These are phyloP conservation scores for Octonoba sinensis DNA, from an alignment of 2,888 invertebrate species.

Conservation along the genomic window DNA sequence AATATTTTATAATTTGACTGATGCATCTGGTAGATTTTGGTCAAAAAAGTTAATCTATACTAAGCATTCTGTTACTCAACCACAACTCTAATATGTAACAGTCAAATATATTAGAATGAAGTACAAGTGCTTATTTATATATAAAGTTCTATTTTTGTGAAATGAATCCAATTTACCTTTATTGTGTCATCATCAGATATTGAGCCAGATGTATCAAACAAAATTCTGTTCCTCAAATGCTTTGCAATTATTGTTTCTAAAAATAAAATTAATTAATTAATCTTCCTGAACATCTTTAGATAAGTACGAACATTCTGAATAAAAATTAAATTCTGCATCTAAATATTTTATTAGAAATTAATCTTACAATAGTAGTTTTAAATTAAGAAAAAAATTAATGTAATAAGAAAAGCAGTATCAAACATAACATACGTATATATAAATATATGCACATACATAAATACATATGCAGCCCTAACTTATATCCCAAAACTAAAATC, in stretches of 20 bases:
- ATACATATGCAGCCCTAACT: too few species aligned
- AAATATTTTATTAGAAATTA: background rate
- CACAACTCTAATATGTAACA: too few species aligned
- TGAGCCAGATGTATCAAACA: conserved; percentile 58
- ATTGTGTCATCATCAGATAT: conserved; percentile 48
- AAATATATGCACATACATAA: background rate
- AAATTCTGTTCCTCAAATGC: conserved; percentile 48
- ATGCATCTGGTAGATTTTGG: too few species aligned
- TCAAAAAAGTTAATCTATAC: too few species aligned
- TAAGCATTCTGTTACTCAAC: too few species aligned
- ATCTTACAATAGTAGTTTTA: background rate
- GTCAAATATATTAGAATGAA: too few species aligned
- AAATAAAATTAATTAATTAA: conserved; percentile 3
- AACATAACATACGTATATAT: background rate
- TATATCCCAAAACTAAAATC: too few species aligned
- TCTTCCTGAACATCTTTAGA: background rate
- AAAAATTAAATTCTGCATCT: background rate
- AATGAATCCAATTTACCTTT: conserved; percentile 10
- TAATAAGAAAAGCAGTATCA: background rate
- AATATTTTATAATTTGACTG: too few species aligned
- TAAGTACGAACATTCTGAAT: background rate
- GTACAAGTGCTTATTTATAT: too few species aligned
- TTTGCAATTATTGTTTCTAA: conserved; percentile 61
- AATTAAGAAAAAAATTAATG: too few species aligned
- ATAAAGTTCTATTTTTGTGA: too few species aligned